Base-by-base conservation (phyloP, 2,888 invertebrate species). In the Pseudococcus longispinus region DNA sequence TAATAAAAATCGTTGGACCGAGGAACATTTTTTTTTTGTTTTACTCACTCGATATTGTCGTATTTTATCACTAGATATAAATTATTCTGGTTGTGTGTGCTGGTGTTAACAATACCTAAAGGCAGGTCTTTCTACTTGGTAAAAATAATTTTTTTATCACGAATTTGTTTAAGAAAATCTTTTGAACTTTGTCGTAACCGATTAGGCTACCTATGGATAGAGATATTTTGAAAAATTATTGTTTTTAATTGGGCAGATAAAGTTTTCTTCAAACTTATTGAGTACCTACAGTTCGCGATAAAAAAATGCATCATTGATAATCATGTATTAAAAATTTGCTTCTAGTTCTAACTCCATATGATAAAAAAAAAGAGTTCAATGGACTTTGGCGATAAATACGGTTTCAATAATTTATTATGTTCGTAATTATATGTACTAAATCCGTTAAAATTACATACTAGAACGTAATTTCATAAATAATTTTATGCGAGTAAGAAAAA, bases 1-100 rank as follows among this genome's bases (percentile, higher is more conserved):
- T 44, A 65, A 87, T 87, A 87, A 83, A 82, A 83, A 26, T n/a
- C 15, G 51, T 77, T 55, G 37, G 74, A 29, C 23, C 32, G 20
- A 85, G 18, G 26, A 85, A 65, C 5, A 37, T 44, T 29, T 46
- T 46, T 44, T 44, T 29, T 44, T 42, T 18, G 15, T 37, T 37
- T 37, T 6, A 37, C 37, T n/a, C n/a, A n/a, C n/a, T n/a, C n/a
- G n/a, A n/a, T n/a, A n/a, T n/a, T n/a, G n/a, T n/a, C n/a, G n/a
- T n/a, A n/a, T n/a, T n/a, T n/a, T n/a, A n/a, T n/a, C n/a, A n/a
- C n/a, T n/a, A n/a, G n/a, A n/a, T n/a, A n/a, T n/a, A n/a, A n/a
- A n/a, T n/a, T n/a, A n/a, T n/a, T n/a, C n/a, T n/a, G n/a, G n/a
- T n/a, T n/a, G n/a, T n/a, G n/a, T n/a, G n/a, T n/a, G n/a, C n/a